Base-by-base conservation (phyloP, 2,888 invertebrate species). In the Ennomos erosarius region DNA sequence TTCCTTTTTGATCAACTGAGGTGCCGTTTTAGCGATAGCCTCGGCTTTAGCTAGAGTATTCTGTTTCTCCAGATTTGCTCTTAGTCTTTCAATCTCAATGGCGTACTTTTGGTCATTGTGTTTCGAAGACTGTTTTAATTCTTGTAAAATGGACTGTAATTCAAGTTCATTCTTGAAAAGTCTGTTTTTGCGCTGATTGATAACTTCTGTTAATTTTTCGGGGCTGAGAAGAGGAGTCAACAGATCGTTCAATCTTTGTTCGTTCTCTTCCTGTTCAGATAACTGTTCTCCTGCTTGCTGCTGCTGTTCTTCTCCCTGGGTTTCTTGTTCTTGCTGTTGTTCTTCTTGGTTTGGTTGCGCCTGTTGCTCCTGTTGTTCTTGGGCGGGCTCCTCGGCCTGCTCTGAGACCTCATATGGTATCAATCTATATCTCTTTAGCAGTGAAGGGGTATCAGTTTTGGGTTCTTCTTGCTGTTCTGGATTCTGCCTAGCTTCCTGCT, bases 91-190 rank as follows among this genome's bases (percentile, higher is more conserved):
- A 8, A 85, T 67, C 64, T 82, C 83, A 51, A 71, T 72, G 0
- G 74, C 78, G 16, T 76, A 76, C 59, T 77, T 82, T 43, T 74
- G 75, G 10, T 76, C 75, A 45, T 80, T 84, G 64, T 85, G 81
- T 61, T 84, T 80, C 0, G 80, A 60, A 55, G 83, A 68, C 61
- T 84, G 67, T 80, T 85, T 75, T 2, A 81, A 54, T 38, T 78
- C 73, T 34, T 71, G 65, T 13, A 76, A 55, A 56, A 68, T 70
- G 12, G 60, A 54, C 35, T 75, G 67, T 6, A 75, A 67, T 35
- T 66, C 59, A 11, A 67, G 48, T 40, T 77, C 75, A 11, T 63
- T 63, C 45, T 69, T 65, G n/a, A 68, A 35, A 4, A 71, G 54
- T 39, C 70, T 69, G 62, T 71, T 68, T 49, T 70, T 75, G 43